Evolutionary conservation across 92 coral and sea anemone genomes (phyloP), one percentile per base, ranked within the genome.

Genomic region (Pocillopora meandrina): DNA sequence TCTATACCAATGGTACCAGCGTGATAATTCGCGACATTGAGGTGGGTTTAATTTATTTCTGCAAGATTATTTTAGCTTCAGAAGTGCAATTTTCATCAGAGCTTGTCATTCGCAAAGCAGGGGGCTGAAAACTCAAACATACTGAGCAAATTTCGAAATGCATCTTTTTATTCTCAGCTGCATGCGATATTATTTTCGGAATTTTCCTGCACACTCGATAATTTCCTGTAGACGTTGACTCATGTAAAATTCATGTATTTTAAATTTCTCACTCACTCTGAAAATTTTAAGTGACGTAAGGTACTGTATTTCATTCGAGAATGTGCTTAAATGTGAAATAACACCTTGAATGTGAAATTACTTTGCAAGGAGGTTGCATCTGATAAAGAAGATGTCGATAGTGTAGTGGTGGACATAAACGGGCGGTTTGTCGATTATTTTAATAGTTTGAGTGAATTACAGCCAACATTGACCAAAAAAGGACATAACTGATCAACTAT

Each of bases 11-110:
- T 77, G 93, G 93, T 35, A 92, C 81, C 64, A 93, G 97, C 57
- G 97, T 97, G 3, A 85, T 94, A 60, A 97, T 97, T 75, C 88
- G 99, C 87, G 94, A 97, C 81, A 87, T 94, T 10, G 97, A 92
- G 97, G 99, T 97, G 76, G 68, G 94, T 78, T 76, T 42, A 12
- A 52, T 12, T 9, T 15, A 66, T 15, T 74, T 57, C 61, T 8
- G 9, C 36, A 12, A 12, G 62, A 4, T 20, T 26, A 11, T 23
- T 70, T 5, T 31, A 31, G 52, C 16, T 9, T 12, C 16, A 13
- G 42, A 20, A 11, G 4, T 42, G 49, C 49, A 76, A 57, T 61
- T 16, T 56, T 11, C 35, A 52, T 9, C 18, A 1, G 1, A 42
- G 18, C 26, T 52, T n/a, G 34, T 76, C 35, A 52, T 57, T 18